Conservation (phyloP, 2,113 vertebrate species). For the Pongo abelii region DNA sequence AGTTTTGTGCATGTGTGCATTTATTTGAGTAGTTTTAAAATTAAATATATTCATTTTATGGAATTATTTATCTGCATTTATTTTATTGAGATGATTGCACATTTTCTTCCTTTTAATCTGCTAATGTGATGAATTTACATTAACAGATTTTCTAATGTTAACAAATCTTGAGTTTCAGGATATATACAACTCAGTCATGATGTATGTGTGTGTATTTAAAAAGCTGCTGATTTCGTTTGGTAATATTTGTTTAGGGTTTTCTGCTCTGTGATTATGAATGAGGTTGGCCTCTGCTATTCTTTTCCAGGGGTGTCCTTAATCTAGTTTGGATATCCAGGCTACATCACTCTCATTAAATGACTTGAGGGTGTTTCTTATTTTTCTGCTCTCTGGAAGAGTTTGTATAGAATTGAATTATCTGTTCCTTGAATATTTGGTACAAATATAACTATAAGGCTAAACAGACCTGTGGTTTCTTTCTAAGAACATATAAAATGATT, state of each 20-base stretch:
- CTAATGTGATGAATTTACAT: background rate
- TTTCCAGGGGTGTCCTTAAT: background rate
- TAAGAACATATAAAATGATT: background rate
- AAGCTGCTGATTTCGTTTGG: background rate
- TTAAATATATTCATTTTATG: background rate
- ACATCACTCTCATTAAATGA: background rate
- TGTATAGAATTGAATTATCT: background rate
- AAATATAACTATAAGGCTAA: background rate
- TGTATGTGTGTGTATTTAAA: background rate
- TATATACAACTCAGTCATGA: background rate
- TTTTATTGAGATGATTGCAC: slow-evolving; percentile 1
- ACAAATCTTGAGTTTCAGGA: background rate
- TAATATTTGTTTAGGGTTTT: background rate
- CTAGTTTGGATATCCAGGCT: background rate
- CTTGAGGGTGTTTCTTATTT: background rate
- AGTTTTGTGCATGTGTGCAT: background rate
- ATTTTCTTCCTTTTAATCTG: background rate
- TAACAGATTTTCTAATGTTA: background rate
- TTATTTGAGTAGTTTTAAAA: slow-evolving; percentile 23
- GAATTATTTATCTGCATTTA: background rate
- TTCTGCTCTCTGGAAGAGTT: background rate
- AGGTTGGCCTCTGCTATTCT: background rate
- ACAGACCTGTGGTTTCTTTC: background rate
- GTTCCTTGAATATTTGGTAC: background rate
- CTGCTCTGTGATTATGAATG: background rate